Conservation (phyloP, 2,797 vertebrate genomes). For the Halcyon leucocephala region DNA sequence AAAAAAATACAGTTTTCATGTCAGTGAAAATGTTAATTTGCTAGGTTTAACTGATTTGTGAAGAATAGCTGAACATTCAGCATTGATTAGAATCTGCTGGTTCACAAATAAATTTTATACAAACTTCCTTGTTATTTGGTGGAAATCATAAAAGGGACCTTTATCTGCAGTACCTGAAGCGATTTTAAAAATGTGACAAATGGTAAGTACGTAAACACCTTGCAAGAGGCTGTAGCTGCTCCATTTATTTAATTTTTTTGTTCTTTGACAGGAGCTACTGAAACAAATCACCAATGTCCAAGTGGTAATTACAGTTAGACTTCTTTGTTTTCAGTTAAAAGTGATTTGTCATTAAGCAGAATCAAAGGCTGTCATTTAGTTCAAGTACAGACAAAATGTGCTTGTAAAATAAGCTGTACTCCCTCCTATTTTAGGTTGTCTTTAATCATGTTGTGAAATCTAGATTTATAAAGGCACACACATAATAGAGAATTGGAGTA, state of each 20-base stretch:
- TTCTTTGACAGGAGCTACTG: constrained; percentile 1
- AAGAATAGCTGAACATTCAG: neutral
- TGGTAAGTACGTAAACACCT: neutral
- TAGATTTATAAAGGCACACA: constrained; percentile 13
- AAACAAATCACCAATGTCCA: constrained; percentile 27
- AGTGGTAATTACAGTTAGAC: constrained; percentile 18
- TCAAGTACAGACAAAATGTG: constrained; percentile 25
- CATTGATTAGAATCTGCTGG: neutral
- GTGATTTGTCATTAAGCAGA: constrained; percentile 51
- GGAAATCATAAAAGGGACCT: neutral
- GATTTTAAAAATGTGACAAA: neutral
- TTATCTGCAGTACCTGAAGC: neutral
- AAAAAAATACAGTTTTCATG: neutral
- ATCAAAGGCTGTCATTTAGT: constrained; percentile 46
- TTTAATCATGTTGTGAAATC: constrained; percentile 50
- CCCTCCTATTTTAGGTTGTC: neutral
- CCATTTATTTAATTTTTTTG: neutral
- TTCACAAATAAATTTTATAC: neutral
- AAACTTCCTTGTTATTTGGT: neutral
- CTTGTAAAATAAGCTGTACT: constrained; percentile 9
- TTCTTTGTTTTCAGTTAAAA: constrained; percentile 53
- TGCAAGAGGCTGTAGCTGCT: neutral
- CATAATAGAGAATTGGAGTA: neutral
- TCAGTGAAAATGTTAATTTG: neutral
- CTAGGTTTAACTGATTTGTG: neutral